These are phyloP conservation scores for Apaloderma vittatum DNA, from an alignment of 2,113 vertebrate species.

Conservation along the genomic window DNA sequence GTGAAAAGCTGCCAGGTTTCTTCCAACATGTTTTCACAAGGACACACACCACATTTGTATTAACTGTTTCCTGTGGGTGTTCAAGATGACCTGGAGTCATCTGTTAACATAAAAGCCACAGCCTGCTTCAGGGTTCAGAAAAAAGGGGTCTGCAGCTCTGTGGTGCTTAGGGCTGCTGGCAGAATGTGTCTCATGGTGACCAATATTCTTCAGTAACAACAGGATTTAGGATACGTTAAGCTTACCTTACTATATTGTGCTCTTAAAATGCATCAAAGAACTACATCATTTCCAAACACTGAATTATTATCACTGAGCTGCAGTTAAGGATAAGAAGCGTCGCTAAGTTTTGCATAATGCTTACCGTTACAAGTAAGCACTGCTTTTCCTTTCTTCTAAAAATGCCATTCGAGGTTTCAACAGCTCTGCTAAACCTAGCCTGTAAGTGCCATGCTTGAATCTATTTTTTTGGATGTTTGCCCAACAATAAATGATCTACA, in stretches of 20 bases:
- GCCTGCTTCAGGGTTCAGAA: slow-evolving; percentile 4
- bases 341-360: slow-evolving; percentile 76
- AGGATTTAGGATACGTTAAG: slow-evolving; percentile 47
- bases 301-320: slow-evolving; percentile 72
- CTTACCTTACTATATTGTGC: slow-evolving; percentile 56
- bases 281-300: slow-evolving; percentile 65
- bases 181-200: neutral
- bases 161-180: neutral
- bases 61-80: neutral
- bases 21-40: neutral
- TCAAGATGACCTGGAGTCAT: neutral
- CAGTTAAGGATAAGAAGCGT: slow-evolving; percentile 78
- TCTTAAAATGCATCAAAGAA: slow-evolving; percentile 65
- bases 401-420: slow-evolving; percentile 71
- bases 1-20: neutral
- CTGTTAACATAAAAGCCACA: neutral
- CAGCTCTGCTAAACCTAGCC: slow-evolving; percentile 75
- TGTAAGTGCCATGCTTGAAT: slow-evolving; percentile 79
- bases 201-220: slow-evolving; percentile 42
- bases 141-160: neutral
- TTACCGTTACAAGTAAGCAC: slow-evolving; percentile 59
- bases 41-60: neutral
- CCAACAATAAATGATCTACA: slow-evolving; percentile 84
- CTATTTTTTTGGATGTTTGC: slow-evolving; percentile 82
- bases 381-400: slow-evolving; percentile 73